Conservation (phyloP, 2,797 vertebrate genomes). For the Denticeps clupeoides region DNA sequence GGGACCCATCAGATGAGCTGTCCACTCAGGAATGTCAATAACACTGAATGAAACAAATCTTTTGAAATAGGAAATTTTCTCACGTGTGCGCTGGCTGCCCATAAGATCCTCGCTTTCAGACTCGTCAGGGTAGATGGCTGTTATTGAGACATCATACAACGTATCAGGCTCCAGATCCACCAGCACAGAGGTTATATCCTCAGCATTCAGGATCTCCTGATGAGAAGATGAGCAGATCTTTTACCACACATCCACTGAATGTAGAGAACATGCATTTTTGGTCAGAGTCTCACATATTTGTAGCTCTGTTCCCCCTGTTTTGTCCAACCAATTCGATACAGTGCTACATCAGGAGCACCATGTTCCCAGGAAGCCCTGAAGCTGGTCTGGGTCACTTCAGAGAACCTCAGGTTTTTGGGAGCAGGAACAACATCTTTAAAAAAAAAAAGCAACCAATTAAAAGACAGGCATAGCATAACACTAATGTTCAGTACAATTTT, state of each 20-base stretch:
- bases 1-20: too few relatives aligned
- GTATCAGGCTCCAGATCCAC: slow-evolving; percentile 80
- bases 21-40: too few relatives aligned
- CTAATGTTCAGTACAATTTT: not conserved
- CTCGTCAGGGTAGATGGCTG: slow-evolving; percentile 95
- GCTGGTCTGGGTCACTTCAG: slow-evolving; percentile 73
- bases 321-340: slow-evolving; percentile 84
- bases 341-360: slow-evolving; percentile 82
- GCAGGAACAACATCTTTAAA: slow-evolving; percentile 79
- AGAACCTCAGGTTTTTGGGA: slow-evolving; percentile 78
- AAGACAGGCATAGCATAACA: not conserved
- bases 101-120: slow-evolving; percentile 89
- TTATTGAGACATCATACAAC: slow-evolving; percentile 81
- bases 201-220: slow-evolving; percentile 82
- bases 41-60: slow-evolving; percentile 34
- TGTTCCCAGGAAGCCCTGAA: slow-evolving; percentile 90
- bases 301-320: slow-evolving; percentile 59
- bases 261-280: not conserved
- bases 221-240: slow-evolving; percentile 18
- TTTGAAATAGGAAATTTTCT: slow-evolving; percentile 35
- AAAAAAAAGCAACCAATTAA: not conserved
- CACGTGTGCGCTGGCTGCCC: slow-evolving; percentile 83
- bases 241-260: not conserved
- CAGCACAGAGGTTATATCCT: slow-evolving; percentile 71
- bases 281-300: slow-evolving; percentile 44